Base-by-base conservation (phyloP, 2,113 vertebrate genomes). In the Eolophus roseicapilla region DNA sequence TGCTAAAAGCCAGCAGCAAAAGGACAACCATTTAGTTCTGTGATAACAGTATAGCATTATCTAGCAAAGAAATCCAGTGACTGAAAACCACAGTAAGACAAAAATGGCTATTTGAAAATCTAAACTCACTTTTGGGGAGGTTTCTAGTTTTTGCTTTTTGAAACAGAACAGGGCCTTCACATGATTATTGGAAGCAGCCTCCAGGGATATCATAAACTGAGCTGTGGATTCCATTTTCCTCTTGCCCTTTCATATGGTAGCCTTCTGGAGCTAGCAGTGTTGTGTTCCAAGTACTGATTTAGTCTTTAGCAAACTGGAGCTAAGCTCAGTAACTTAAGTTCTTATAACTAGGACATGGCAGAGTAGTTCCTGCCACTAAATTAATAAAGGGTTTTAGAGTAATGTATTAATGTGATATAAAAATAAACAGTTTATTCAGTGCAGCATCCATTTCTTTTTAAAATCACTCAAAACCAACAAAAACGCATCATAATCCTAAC, bases 371-470 rank as follows among this genome's bases (percentile, higher is more conserved):
- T 84, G 80, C 17, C 24, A 12, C 46, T 81, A 52, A 62, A 57
- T 87, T 19, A 68, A n/a, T 47, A 35, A 33, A 73, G 57, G 15
- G n/a, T 25, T 82, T 88, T 70, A 67, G 82, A 95, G 49, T 64
- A 82, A 93, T 1, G 9, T 29, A 29, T 39, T 82, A 25, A 41
- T 85, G 57, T 10, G 5, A 75, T 92, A 84, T 33, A 82, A 94
- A 95, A 90, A n/a, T 55, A 86, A 87, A 33, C 17, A 11, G 35
- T 92, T 95, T 93, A 87, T 93, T 95, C 67, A 82, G n/a, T 73
- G 67, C 63, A 77, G 67, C 44, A 67, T 77, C 78, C 28, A 53
- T 87, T 84, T 79, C 11, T 71, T 89, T 77, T 78, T 27, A 24
- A 90, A 85, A 39, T 52, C 23, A 55, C 31, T 76, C 9, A 12